Evolutionary conservation across 2,113 vertebrate genomes (phyloP).

Genomic region (Phylloscopus trochiloides): DNA sequence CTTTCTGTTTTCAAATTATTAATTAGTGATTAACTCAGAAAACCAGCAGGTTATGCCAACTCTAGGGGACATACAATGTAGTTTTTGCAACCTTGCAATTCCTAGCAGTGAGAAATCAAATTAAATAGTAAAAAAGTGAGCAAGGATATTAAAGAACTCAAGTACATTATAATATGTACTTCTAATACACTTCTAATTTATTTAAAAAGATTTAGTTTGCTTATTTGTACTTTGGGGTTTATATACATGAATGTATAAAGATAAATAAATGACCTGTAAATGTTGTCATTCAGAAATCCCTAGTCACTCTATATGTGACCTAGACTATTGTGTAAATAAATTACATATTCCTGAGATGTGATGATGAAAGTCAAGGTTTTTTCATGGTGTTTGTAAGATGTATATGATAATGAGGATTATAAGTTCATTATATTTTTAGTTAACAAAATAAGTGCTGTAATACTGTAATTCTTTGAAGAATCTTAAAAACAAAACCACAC

Average conservation of each 20-base stretch:
- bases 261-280: background rate
- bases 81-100: background rate
- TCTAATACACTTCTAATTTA: background rate
- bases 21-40: conserved; percentile 51
- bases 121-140: background rate
- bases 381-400: background rate
- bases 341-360: background rate
- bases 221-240: background rate
- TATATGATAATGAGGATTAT: background rate
- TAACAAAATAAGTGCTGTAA: background rate
- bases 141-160: background rate
- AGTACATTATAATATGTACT: background rate
- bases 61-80: background rate
- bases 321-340: background rate
- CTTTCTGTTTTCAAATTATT: conserved; percentile 61
- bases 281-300: background rate
- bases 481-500: background rate
- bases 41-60: background rate
- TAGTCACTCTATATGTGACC: background rate
- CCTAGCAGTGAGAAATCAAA: background rate
- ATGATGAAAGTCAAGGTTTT: background rate
- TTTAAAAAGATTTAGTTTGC: background rate
- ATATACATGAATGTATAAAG: background rate
- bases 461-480: background rate
- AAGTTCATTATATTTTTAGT: background rate